A percentile compares a stretch with the other conserved stretches of the same genome.
phyloP scores from a whole-genome alignment of 2,888 invertebrate genomes.

The Drosophila imparisetae region DNA sequence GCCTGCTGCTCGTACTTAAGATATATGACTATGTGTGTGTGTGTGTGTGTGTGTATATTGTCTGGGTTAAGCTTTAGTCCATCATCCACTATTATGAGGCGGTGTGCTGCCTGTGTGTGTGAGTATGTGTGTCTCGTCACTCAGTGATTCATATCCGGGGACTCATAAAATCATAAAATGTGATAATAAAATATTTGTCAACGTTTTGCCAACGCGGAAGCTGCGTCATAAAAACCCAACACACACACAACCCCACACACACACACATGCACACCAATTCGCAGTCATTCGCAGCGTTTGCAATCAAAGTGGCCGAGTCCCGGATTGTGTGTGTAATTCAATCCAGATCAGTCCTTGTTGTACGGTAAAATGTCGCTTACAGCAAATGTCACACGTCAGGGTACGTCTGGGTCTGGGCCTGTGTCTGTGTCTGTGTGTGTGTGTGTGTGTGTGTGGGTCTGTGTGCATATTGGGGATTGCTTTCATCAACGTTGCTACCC shows the following conservation, averaged over 20 bases:
- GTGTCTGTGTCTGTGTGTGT: constrained; percentile 21
- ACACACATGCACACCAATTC: constrained; percentile 30
- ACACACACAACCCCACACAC: constrained; percentile 7
- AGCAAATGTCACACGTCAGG: constrained; percentile 78
- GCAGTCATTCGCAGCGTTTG: constrained; percentile 60
- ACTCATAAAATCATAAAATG: constrained; percentile 81
- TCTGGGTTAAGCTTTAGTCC: constrained; percentile 43
- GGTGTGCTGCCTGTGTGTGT: constrained; percentile 14
- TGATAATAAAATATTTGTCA: constrained; percentile 81
- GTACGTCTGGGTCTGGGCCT: constrained; percentile 16
- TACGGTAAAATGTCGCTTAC: constrained; percentile 79
- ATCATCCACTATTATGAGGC: constrained; percentile 56
- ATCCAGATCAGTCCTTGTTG: constrained; percentile 78
- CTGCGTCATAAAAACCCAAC: constrained; percentile 38
- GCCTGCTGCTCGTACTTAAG: constrained; percentile 11
- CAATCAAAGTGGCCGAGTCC: constrained; percentile 79
- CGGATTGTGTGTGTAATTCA: constrained; percentile 81
- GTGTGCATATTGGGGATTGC: constrained; percentile 53
- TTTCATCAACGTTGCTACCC: constrained; percentile 58
- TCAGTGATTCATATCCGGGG: constrained; percentile 81
- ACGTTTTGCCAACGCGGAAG: constrained; percentile 68
- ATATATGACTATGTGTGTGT: background rate
- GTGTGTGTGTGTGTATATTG: constrained; percentile 18
- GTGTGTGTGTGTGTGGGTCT: constrained; percentile 31
- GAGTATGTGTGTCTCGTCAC: constrained; percentile 48